Base-by-base conservation (phyloP, 1,140 invertebrate genomes). In the Lanistes nyassanus region DNA sequence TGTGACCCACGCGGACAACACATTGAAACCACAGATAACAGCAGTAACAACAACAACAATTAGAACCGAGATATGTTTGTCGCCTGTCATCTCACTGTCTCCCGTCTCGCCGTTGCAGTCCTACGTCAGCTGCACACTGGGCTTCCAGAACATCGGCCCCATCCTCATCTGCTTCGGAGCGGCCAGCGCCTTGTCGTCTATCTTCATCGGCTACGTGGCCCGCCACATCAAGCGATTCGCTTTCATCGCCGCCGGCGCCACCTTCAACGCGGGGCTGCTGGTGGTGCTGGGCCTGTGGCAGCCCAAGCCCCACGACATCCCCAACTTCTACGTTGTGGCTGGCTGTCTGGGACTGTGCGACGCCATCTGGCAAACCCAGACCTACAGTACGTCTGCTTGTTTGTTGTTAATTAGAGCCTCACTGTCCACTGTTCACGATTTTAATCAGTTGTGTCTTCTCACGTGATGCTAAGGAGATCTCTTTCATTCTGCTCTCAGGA, bases 311-410 rank as follows among this genome's bases (percentile, higher is more conserved):
- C 81, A 83, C 58, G 89, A 90, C 76, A 80, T 89, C 3, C 88
- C 89, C 9, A 88, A 90, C 67, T 90, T 90, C 80, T 90, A 89
- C 77, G 89, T 90, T 21, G 86, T 90, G 6, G 83, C 89, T 29
- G 87, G 84, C 9, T 89, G 88, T 76, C 84, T 90, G 75, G 89
- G 89, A 3, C 79, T 90, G 2, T 90, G 89, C 79, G 88, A 90
- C 73, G 88, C 89, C 37, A 89, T 90, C 21, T 90, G 89, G 89
- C 88, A 90, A 76, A 90, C 89, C 0, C 85, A 90, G 74, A 89
- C 86, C 5, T 88, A 89, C 74, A 89, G 90, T 90, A 84, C 85
- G 89, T 84, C 71, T 16, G 29, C 47, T 26, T n/a, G 62, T 65
- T 65, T 19, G 31, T n/a, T 36, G 31, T 3, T 53, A 53, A 53